Evolutionary conservation across 2,888 invertebrate genomes (phyloP).

Genomic region (Drosophila siamana): DNA sequence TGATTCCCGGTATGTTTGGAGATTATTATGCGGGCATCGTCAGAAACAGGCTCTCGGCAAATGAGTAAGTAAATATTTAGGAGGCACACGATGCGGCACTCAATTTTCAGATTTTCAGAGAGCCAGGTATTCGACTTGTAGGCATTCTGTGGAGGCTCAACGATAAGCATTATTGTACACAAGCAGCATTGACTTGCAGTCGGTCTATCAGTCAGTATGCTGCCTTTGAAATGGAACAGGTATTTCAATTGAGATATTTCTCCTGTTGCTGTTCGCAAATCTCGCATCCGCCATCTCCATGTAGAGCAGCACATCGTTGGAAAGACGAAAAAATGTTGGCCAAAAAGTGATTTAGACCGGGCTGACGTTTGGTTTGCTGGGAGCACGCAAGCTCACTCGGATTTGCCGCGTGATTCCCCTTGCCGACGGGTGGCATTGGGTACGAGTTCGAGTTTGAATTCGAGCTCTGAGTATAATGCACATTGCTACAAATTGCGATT

Average conservation of each 20-base stretch:
- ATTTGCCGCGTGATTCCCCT: neutral
- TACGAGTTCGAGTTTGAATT: neutral
- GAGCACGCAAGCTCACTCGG: constrained; percentile 5
- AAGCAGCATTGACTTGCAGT: neutral
- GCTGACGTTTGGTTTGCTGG: constrained; percentile 22
- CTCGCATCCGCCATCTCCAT: constrained; percentile 5
- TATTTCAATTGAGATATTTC: constrained; percentile 70
- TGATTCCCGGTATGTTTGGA: constrained; percentile 25
- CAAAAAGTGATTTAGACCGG: constrained; percentile 19
- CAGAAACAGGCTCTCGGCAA: constrained; percentile 27
- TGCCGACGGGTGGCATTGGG: neutral
- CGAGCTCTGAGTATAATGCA: constrained; percentile 6
- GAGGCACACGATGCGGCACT: constrained; percentile 21
- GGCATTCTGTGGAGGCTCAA: constrained; percentile 7
- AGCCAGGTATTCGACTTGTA: constrained; percentile 8
- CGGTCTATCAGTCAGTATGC: neutral
- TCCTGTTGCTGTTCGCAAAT: neutral
- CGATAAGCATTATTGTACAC: constrained; percentile 1
- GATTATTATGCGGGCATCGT: constrained; percentile 44
- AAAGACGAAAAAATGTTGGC: constrained; percentile 33
- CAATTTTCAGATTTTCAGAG: constrained; percentile 31
- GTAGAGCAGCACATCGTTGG: constrained; percentile 26
- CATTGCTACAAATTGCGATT: constrained; percentile 21
- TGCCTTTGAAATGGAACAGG: constrained; percentile 41
- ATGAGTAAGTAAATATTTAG: constrained; percentile 39